phyloP scores from a whole-genome alignment of 2,113 vertebrate genomes.

The Datnioides undecimradiatus region DNA sequence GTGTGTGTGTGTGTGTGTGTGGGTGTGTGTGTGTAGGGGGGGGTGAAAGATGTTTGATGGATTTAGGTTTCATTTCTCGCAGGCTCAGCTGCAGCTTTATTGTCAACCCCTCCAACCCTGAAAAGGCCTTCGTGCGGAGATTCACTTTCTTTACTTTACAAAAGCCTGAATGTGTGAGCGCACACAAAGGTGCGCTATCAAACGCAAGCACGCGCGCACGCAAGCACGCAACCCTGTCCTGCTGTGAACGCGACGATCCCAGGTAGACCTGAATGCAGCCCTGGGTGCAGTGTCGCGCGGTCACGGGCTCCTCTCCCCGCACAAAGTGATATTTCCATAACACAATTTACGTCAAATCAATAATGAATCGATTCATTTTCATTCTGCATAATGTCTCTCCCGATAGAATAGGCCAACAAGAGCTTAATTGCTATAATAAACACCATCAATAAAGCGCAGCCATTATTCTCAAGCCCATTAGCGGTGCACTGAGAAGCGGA shows the following conservation, averaged over 20 bases:
- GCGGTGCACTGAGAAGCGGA: constrained; percentile 42
- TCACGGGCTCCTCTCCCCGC: background rate
- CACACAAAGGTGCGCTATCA: constrained; percentile 29
- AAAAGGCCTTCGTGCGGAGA: constrained; percentile 46
- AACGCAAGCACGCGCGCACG: constrained; percentile 19
- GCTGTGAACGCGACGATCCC: constrained; percentile 11
- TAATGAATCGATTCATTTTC: constrained; percentile 78
- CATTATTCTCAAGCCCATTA: constrained; percentile 75
- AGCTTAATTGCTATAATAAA: constrained; percentile 80
- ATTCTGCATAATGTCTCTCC: constrained; percentile 72
- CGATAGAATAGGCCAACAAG: constrained; percentile 52
- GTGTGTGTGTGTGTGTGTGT: background rate
- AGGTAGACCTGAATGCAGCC: background rate
- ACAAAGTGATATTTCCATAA: constrained; percentile 68
- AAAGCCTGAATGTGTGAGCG: constrained; percentile 25
- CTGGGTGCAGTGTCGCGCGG: background rate
- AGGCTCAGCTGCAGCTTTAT: constrained; percentile 71
- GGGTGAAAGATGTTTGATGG: constrained; percentile 65
- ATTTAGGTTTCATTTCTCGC: constrained; percentile 71
- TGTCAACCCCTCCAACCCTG: constrained; percentile 57
- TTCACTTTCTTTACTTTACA: constrained; percentile 60
- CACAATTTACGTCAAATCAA: constrained; percentile 71
- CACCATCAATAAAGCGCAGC: constrained; percentile 67
- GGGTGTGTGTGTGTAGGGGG: background rate
- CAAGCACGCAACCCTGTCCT: background rate